phyloP scores from a whole-genome alignment of 2,888 invertebrate species.

The Stenotaenia linearis region DNA sequence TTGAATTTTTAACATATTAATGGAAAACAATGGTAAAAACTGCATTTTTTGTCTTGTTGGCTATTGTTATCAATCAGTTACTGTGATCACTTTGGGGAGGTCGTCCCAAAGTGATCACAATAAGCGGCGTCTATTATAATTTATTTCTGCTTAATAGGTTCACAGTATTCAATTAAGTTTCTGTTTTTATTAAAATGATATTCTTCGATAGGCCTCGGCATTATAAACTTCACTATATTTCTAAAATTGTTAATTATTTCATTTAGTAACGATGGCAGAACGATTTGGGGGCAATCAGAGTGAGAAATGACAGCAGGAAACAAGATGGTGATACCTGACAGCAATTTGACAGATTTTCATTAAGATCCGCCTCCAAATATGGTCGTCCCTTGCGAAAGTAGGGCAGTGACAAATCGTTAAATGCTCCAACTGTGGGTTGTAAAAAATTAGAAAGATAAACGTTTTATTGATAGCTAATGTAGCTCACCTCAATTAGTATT shows the following conservation, averaged over 20 bases:
- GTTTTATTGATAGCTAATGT: not conserved
- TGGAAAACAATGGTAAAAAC: too few relatives aligned
- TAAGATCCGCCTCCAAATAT: not conserved
- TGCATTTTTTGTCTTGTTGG: too few relatives aligned
- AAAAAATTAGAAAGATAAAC: not conserved
- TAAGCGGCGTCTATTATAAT: too few relatives aligned
- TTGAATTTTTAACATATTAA: too few relatives aligned
- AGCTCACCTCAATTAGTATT: not conserved
- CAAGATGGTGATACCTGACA: not conserved
- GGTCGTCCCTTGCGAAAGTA: not conserved
- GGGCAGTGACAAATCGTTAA: not conserved
- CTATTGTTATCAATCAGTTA: too few relatives aligned
- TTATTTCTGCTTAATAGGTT: too few relatives aligned
- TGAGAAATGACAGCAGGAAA: not conserved
- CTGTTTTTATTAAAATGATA: too few relatives aligned
- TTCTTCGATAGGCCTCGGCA: too few relatives aligned
- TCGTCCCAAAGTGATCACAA: too few relatives aligned
- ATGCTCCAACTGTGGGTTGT: not conserved
- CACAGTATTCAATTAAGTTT: too few relatives aligned
- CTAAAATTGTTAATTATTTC: not conserved
- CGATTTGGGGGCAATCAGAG: not conserved
- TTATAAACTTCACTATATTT: too few relatives aligned
- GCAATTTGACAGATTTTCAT: conserved; percentile 15
- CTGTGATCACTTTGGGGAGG: too few relatives aligned
- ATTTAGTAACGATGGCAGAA: not conserved